These are phyloP conservation scores for Cephus spinipes DNA, from an alignment of 2,888 invertebrate genomes.

Conservation along the genomic window DNA sequence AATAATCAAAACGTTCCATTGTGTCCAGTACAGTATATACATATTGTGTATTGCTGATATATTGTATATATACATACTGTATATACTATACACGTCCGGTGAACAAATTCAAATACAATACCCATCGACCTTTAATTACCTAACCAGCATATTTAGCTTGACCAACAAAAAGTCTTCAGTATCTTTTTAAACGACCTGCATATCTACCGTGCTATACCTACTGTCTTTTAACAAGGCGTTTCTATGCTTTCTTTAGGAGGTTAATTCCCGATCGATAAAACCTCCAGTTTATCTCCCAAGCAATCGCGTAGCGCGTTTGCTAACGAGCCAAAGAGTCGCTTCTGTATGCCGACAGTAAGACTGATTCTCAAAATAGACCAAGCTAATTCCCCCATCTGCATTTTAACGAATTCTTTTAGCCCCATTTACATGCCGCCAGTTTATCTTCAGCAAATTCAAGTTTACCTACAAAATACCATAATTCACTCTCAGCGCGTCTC, in stretches of 20 bases:
- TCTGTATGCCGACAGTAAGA: not conserved
- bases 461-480: not conserved
- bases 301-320: not conserved
- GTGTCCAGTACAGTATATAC: not conserved
- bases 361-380: not conserved
- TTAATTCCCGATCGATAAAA: slow-evolving; percentile 1
- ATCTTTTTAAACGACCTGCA: not conserved
- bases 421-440: not conserved
- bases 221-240: not conserved
- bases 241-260: not conserved
- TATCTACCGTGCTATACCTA: not conserved
- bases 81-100: not conserved
- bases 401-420: not conserved
- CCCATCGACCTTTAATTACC: not conserved
- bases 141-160: not conserved
- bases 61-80: too few relatives aligned
- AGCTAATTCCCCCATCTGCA: not conserved
- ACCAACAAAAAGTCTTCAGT: not conserved
- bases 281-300: not conserved
- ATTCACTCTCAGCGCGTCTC: not conserved
- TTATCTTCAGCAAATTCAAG: not conserved
- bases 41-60: too few relatives aligned
- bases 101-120: not conserved
- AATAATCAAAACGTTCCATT: not conserved
- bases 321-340: not conserved